Evolutionary conservation across 2,888 invertebrate genomes (phyloP), one percentile per base, ranked within the genome.

Genomic region (Subacronicta megacephala): DNA sequence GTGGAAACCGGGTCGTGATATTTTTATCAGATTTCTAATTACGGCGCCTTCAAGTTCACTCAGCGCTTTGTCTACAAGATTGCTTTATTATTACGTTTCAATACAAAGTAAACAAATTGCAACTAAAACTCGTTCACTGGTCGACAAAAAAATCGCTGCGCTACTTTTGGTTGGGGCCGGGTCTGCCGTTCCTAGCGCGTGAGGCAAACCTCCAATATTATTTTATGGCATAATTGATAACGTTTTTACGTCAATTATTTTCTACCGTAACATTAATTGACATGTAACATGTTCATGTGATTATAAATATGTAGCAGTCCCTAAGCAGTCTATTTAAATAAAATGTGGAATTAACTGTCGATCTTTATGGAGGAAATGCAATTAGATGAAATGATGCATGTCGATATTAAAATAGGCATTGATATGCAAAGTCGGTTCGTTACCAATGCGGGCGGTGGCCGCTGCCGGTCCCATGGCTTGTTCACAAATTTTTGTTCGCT

Each of bases 311-410:
- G 84, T 65, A 87, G 80, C 78, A 82, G 83, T 73, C 64, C 70
- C 72, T 75, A 72, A 62, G 64, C 55, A 56, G 36, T 59, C 50
- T 63, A 63, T 67, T 77, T 65, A 67, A 74, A 78, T 73, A 65
- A 73, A 70, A 60, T 67, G 68, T 67, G 5, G 61, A 59, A 61
- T 54, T 84, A 87, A 82, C 80, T 75, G 69, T 71, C 70, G 79
- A 77, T 73, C 76, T 69, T 73, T 80, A 85, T 87, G 85, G 84
- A 89, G 92, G 90, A 90, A 92, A 90, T 89, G 89, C 87, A 91
- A 91, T 92, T 90, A 93, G 89, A 92, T 87, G 84, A 87, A 93
- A 92, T 92, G 93, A 90, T 90, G 91, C 93, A 86, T 93, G 92
- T 89, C 92, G 87, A 90, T 90, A 91, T 90, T 90, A 90, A 91